These are phyloP conservation scores for Cyclophora albipunctata DNA, from an alignment of 2,888 invertebrate species.

Conservation along the genomic window DNA sequence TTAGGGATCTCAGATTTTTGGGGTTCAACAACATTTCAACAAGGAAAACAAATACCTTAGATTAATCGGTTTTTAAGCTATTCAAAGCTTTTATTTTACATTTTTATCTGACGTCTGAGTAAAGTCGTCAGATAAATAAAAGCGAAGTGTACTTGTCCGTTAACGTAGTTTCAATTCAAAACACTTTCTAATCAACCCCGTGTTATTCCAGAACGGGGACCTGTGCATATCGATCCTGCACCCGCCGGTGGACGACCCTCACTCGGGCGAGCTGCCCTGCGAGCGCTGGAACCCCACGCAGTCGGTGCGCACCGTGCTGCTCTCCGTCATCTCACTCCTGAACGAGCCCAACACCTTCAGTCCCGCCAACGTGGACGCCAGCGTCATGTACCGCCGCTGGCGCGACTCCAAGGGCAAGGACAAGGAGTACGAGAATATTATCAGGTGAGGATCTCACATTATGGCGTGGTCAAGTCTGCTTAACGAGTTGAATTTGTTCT, in stretches of 20 bases:
- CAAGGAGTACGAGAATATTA: constrained; percentile 99
- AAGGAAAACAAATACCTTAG: no score
- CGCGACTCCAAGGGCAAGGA: constrained; percentile 98
- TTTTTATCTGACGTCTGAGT: no score
- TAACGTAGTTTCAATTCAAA: no score
- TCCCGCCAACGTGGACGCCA: constrained; percentile 99
- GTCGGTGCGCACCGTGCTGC: constrained; percentile 97
- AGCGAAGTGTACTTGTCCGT: no score
- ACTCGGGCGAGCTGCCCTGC: constrained; percentile 98
- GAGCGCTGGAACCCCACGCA: constrained; percentile 99
- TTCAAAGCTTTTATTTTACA: no score
- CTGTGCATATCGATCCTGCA: constrained; percentile 99
- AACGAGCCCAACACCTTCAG: constrained; percentile 99
- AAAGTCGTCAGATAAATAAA: no score
- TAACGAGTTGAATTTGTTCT: no score
- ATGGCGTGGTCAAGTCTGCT: no score
- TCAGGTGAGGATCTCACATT: constrained; percentile 74
- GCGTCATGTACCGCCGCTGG: constrained; percentile 99
- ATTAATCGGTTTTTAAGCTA: no score
- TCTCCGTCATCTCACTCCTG: constrained; percentile 97
- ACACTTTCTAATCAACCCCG: no score
- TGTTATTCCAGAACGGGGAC: constrained; percentile 90
- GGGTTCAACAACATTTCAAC: no score
- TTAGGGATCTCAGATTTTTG: no score
- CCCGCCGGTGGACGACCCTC: constrained; percentile 99